Evolutionary conservation across 2,888 invertebrate species (phyloP), one percentile per base, ranked within the genome.

Genomic region (Chelonus formosanus): DNA sequence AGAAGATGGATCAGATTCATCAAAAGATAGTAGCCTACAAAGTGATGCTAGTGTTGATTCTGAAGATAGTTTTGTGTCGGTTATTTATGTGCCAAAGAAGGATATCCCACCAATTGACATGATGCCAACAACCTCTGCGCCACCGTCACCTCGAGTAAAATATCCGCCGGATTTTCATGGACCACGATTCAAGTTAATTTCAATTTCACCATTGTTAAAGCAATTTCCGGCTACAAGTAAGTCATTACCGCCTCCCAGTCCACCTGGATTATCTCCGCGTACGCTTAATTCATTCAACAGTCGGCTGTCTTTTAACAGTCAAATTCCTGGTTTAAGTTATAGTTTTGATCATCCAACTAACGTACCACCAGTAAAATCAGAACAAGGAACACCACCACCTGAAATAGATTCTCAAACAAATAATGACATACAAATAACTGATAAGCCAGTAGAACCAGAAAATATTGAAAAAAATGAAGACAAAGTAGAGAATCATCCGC

Each of bases 1-100:
- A 72, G 95, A 95, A 84, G 95, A 95, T 76, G 95, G 95, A 8
- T 95, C 95, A 0, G 94, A 94, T 80, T 93, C 93, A 4, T 93
- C 93, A 3, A 94, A 94, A 84, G 94, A 94, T 76, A 93, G 94
- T 81, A 95, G 95, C 81, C 87, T 96, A 67, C 96, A 96, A 84
- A 95, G 95, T 82, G 96, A 96, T 80, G 96, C 96, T 1, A 95
- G 95, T 85, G 93, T 96, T 44, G 96, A 96, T 83, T 95, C 95
- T 1, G 96, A 96, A 83, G 96, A 96, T 79, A 95, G 95, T 83
- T 95, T 96, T 79, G 95, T 95, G 66, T 95, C 95, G 70, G 96
- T 96, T 54, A 96, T 96, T 78, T 95, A 92, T 80, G 92, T 95
- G 76, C 95, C 95, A 64, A 94, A 93, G 85, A 90, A 92, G 58